These are phyloP conservation scores for Rhadinocentrus ornatus DNA, from an alignment of 2,797 vertebrate species.

Conservation along the genomic window DNA sequence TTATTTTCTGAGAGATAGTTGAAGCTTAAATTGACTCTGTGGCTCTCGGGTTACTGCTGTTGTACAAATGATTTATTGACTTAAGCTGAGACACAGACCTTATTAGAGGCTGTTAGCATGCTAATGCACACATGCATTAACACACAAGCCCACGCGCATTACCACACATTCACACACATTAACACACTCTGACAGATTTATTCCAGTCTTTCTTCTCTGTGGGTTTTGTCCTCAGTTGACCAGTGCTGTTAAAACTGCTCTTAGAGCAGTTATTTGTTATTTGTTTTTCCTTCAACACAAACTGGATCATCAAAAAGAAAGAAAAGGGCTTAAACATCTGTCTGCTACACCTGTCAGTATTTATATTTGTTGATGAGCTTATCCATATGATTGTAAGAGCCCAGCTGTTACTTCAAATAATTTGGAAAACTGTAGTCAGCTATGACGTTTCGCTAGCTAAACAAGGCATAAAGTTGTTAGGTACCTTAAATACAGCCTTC, in stretches of 20 bases:
- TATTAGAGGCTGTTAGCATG: constrained; percentile 50
- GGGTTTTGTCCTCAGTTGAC: constrained; percentile 36
- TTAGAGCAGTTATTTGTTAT: not conserved
- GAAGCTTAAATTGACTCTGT: not conserved
- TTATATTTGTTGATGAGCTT: not conserved
- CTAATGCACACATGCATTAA: constrained; percentile 17
- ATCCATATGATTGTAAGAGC: not conserved
- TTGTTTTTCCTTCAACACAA: not conserved
- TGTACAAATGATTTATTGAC: constrained; percentile 15
- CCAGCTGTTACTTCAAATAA: not conserved
- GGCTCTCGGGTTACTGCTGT: constrained; percentile 1
- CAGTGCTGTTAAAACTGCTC: not conserved
- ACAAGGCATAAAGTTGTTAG: not conserved
- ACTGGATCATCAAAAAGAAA: not conserved
- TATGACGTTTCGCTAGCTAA: not conserved
- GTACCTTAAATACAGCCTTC: not conserved
- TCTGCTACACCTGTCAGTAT: not conserved
- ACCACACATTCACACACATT: constrained; percentile 6
- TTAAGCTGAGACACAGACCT: constrained; percentile 22
- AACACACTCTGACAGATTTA: constrained; percentile 28
- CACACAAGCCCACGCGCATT: constrained; percentile 23
- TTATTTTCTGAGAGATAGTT: not conserved
- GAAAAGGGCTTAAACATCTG: not conserved
- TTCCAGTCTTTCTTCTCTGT: constrained; percentile 9
- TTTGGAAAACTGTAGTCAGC: too few species aligned